Base-by-base conservation (phyloP, 64 coral and sea anemone genomes). In the Stichodactyla mertensii region DNA sequence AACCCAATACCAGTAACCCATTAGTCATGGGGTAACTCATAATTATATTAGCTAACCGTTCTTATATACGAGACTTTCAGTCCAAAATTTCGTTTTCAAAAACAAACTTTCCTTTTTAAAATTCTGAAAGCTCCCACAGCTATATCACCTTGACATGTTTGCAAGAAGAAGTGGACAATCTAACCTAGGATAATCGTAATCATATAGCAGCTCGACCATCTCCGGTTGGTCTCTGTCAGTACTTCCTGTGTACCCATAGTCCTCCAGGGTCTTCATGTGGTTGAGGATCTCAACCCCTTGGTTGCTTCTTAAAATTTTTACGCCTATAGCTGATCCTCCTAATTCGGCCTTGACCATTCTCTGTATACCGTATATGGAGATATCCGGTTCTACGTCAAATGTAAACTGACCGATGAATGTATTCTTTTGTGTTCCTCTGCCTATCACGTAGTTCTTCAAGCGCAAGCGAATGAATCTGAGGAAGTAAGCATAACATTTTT, bases 141-240 rank as follows among this genome's bases (percentile, higher is more conserved):
- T 23, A 6, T 13, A 74, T 31, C 24, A 61, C 8, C 11, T 24
- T 64, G 16, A 91, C 52, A 89, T 87, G 31, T 90, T 79, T 6
- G 91, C 91, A 83, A 84, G 89, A n/a, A 96, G 85, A 4, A 96
- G 88, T 20, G 91, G 94, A 51, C 91, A 92, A 52, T 90, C 78
- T 0, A 96, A 64, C 22, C 82, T 20, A 18, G 94, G 94, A 70
- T 93, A 96, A 36, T 92, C 88, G 55, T 93, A 96, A 66, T 93
- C 94, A 16, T 96, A 96, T 55, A 93, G 88, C 79, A 96, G 82
- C 1, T 78, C 82, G 5, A 87, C 19, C 8, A 88, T 60, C 27
- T 89, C 57, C 0, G 88, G 81, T n/a, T 77, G 31, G 1, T 96
- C 88, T 11, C 77, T 67, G 12, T 69, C 57, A 23, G 80, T 59